Evolutionary conservation across 2,888 invertebrate species (phyloP).

Genomic region (Heliconius ethilla): DNA sequence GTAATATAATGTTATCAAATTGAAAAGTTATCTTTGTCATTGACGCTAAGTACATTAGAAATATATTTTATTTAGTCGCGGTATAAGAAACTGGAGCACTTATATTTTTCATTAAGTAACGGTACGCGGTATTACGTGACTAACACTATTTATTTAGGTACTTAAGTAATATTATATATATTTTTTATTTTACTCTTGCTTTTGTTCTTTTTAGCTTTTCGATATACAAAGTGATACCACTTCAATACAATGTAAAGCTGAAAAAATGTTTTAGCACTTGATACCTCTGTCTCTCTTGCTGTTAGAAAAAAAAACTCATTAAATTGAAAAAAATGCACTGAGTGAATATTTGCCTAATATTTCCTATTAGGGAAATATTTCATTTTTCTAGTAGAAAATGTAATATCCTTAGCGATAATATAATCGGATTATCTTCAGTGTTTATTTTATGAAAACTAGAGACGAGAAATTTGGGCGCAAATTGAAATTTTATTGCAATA

Average conservation of each 20-base stretch:
- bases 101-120: slow-evolving; percentile 20
- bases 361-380: too few relatives aligned
- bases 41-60: neutral
- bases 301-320: too few relatives aligned
- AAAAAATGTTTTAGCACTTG: neutral
- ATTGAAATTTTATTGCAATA: slow-evolving; percentile 1
- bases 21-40: slow-evolving; percentile 9
- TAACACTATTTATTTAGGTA: neutral
- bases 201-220: neutral
- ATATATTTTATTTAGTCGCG: slow-evolving; percentile 1
- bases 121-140: slow-evolving; percentile 15
- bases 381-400: neutral
- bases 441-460: slow-evolving; percentile 4
- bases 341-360: too few relatives aligned
- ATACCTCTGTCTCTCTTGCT: too few relatives aligned
- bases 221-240: neutral
- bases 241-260: neutral
- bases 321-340: too few relatives aligned
- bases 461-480: neutral
- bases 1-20: slow-evolving; percentile 21
- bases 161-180: neutral
- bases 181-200: neutral
- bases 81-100: slow-evolving; percentile 30
- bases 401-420: slow-evolving; percentile 3
- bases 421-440: slow-evolving; percentile 14